Evolutionary conservation across 2,888 invertebrate genomes (phyloP).

Genomic region (Monoplex corrugatus): DNA sequence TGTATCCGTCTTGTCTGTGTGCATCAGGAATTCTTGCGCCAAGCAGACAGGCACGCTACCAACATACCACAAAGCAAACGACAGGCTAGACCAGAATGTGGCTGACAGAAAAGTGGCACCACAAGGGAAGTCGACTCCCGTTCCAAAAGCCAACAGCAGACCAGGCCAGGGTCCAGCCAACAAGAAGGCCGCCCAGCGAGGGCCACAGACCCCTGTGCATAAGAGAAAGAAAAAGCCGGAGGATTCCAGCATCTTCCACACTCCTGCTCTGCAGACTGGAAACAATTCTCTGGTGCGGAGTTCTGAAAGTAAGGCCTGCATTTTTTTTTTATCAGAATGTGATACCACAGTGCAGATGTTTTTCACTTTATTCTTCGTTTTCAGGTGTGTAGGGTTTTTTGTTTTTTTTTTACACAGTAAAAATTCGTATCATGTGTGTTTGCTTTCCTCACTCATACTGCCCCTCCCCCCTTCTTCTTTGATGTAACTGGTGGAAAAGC

Average conservation of each 20-base stretch:
- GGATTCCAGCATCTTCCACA: background rate
- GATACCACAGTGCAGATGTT: too few relatives aligned
- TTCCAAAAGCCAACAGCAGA: background rate
- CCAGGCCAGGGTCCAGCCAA: background rate
- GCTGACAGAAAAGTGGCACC: background rate
- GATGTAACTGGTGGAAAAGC: too few relatives aligned
- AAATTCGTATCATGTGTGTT: too few relatives aligned
- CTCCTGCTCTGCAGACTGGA: background rate
- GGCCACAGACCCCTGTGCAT: background rate
- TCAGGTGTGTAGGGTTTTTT: too few relatives aligned
- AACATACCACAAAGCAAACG: background rate
- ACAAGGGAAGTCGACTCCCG: too few relatives aligned
- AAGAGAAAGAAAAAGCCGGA: background rate
- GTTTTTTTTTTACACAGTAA: too few relatives aligned
- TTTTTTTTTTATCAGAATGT: too few relatives aligned
- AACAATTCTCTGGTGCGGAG: background rate
- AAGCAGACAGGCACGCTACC: background rate
- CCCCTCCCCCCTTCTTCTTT: too few relatives aligned
- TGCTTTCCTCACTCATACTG: too few relatives aligned
- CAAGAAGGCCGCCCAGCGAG: background rate
- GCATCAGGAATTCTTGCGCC: background rate
- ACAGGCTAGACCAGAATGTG: background rate
- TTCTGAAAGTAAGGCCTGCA: constrained; percentile 7
- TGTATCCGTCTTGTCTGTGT: too few relatives aligned
- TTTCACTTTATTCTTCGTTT: too few relatives aligned